Percentiles rank a stretch among this genome's conserved stretches.
These are phyloP conservation scores for Microdon myrmicae DNA, from an alignment of 2,888 invertebrate genomes.

Conservation along the genomic window DNA sequence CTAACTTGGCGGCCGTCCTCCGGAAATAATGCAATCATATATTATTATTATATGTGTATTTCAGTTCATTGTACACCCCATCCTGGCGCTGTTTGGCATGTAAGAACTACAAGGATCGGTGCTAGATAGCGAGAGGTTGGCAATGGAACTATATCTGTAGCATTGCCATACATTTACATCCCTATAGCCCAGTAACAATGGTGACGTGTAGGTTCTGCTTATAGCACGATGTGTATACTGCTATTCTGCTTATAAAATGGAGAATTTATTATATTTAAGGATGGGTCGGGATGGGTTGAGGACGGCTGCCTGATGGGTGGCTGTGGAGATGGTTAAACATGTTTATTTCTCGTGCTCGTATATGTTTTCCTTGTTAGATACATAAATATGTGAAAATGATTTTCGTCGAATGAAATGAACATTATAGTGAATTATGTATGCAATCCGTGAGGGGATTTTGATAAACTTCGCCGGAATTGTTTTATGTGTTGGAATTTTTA, in stretches of 20 bases:
- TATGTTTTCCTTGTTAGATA: constrained; percentile 43
- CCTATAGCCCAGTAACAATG: constrained; percentile 20
- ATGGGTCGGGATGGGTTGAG: background rate
- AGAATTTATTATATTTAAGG: constrained; percentile 42
- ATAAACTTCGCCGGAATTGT: constrained; percentile 41
- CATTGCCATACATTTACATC: constrained; percentile 42
- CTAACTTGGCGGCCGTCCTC: constrained; percentile 13
- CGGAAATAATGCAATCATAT: constrained; percentile 50
- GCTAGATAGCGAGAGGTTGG: constrained; percentile 20
- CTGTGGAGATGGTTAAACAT: constrained; percentile 27
- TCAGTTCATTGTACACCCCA: constrained; percentile 35
- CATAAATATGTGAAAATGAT: constrained; percentile 52
- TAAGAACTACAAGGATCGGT: constrained; percentile 22
- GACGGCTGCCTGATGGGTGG: constrained; percentile 7
- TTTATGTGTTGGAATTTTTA: constrained; percentile 28
- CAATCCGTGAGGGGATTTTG: constrained; percentile 33
- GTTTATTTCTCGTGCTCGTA: constrained; percentile 43
- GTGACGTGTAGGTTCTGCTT: constrained; percentile 42
- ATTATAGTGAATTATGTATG: constrained; percentile 48
- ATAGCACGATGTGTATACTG: constrained; percentile 27
- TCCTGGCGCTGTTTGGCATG: constrained; percentile 10
- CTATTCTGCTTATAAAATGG: constrained; percentile 39
- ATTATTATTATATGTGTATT: constrained; percentile 49
- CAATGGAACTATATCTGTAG: too few relatives aligned
- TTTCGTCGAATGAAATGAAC: constrained; percentile 47